These are phyloP conservation scores for Pycnomerus fuliginosus DNA, from an alignment of 2,888 invertebrate genomes.

Conservation along the genomic window DNA sequence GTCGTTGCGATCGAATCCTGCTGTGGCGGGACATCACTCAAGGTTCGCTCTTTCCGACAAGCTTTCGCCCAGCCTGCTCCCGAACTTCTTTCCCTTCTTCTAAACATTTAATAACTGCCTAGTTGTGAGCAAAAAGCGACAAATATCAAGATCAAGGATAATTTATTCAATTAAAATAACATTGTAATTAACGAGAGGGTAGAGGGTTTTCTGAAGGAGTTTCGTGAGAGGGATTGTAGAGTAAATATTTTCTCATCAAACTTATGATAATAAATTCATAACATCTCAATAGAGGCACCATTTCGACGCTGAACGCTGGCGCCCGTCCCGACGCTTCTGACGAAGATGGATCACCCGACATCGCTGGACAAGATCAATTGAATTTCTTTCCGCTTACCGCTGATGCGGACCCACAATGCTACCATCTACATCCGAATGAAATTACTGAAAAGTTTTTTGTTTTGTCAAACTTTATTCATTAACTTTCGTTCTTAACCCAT, in stretches of 20 bases:
- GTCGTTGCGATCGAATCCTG: slow-evolving; percentile 47
- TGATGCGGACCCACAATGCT: slow-evolving; percentile 31
- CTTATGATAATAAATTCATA: slow-evolving; percentile 48
- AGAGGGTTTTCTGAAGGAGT: too few relatives aligned
- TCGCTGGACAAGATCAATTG: slow-evolving; percentile 59
- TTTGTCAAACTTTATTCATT: slow-evolving; percentile 23
- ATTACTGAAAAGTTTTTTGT: slow-evolving; percentile 22
- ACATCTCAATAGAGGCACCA: slow-evolving; percentile 47
- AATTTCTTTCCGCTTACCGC: slow-evolving; percentile 55
- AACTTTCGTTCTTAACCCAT: too few relatives aligned
- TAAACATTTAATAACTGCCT: slow-evolving; percentile 19
- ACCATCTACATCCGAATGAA: slow-evolving; percentile 31
- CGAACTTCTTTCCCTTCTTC: slow-evolving; percentile 16
- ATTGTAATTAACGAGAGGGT: too few relatives aligned
- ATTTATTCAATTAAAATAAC: too few relatives aligned
- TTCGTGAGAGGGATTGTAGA: not conserved
- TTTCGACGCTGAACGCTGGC: slow-evolving; percentile 41
- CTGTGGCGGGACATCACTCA: slow-evolving; percentile 46
- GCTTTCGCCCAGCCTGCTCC: slow-evolving; percentile 11
- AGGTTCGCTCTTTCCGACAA: slow-evolving; percentile 30
- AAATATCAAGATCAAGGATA: too few relatives aligned
- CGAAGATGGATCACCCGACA: slow-evolving; percentile 58
- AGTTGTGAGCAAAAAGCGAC: slow-evolving; percentile 2
- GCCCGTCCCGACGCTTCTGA: slow-evolving; percentile 49
- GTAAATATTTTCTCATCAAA: slow-evolving; percentile 37